These are phyloP conservation scores for Montipora capitata DNA, from an alignment of 92 coral and sea anemone species.

Conservation along the genomic window DNA sequence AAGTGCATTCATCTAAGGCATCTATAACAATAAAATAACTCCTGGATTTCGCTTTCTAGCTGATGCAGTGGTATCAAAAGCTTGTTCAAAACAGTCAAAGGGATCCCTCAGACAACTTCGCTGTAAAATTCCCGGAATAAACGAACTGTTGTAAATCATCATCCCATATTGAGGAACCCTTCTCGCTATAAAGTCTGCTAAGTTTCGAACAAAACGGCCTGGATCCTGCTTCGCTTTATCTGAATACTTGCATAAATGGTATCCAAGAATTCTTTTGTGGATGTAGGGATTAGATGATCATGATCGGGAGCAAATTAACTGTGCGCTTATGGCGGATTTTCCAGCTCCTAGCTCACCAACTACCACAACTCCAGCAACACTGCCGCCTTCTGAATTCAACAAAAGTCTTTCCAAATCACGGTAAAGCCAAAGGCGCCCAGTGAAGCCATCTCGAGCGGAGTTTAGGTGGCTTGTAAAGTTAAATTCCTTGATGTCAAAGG, in stretches of 20 bases:
- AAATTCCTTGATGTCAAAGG: conserved; percentile 52
- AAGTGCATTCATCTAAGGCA: conserved; percentile 87
- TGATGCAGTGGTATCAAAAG: conserved; percentile 69
- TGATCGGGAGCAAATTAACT: conserved; percentile 82
- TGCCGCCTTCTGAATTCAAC: conserved; percentile 5
- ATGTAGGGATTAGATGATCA: conserved; percentile 69
- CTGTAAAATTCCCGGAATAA: conserved; percentile 55
- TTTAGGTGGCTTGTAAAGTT: conserved; percentile 66
- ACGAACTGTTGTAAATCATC: conserved; percentile 37
- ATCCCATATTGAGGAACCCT: conserved; percentile 72
- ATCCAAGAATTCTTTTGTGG: conserved; percentile 78
- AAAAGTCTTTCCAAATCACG: conserved; percentile 9
- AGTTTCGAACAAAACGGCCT: conserved; percentile 86
- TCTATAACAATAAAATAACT: conserved; percentile 73
- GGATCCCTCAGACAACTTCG: conserved; percentile 74
- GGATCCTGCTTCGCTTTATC: conserved; percentile 74
- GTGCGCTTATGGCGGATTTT: conserved; percentile 85
- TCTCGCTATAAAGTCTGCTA: conserved; percentile 82
- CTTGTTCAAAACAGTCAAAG: conserved; percentile 80
- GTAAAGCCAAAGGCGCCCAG: conserved; percentile 79
- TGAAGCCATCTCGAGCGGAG: conserved; percentile 55
- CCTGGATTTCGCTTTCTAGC: conserved; percentile 2
- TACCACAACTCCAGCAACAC: conserved; percentile 54
- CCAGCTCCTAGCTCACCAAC: conserved; percentile 88
- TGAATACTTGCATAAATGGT: conserved; percentile 81